A percentile compares a stretch with the other conserved stretches of the same genome.
Conservation (phyloP, 2,888 invertebrate genomes). For the Diploptera punctata region DNA sequence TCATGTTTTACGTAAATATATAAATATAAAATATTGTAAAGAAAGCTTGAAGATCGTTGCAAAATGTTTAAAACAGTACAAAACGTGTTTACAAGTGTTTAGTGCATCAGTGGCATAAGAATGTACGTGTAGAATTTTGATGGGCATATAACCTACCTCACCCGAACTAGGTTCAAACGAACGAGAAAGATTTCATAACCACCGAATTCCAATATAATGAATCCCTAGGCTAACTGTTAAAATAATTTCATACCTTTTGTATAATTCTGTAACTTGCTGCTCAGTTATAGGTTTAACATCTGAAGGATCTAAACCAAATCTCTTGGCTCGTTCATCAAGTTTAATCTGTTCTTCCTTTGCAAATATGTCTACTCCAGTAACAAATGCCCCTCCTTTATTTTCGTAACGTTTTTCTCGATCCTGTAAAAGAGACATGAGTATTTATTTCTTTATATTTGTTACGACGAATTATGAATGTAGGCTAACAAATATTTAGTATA, state of each 20-base stretch:
- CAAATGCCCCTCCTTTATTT: slow-evolving; percentile 54
- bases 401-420: slow-evolving; percentile 46
- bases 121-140: too few relatives aligned
- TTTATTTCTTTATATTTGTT: too few relatives aligned
- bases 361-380: slow-evolving; percentile 60
- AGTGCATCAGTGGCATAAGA: too few relatives aligned
- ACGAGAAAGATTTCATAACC: neutral
- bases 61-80: too few relatives aligned
- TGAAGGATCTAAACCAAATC: slow-evolving; percentile 61
- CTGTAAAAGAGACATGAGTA: slow-evolving; percentile 17
- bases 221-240: neutral
- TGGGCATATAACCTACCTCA: too few relatives aligned
- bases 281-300: slow-evolving; percentile 55
- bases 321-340: slow-evolving; percentile 62
- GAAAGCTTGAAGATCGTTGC: too few relatives aligned
- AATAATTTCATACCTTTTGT: slow-evolving; percentile 53
- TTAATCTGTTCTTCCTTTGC: slow-evolving; percentile 60
- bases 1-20: too few relatives aligned
- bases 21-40: too few relatives aligned
- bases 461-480: too few relatives aligned
- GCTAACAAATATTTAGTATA: too few relatives aligned
- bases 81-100: too few relatives aligned
- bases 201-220: neutral
- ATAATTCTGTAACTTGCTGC: slow-evolving; percentile 55
- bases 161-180: neutral